A percentile compares a stretch with the other conserved stretches of the same genome.
phyloP scores from a whole-genome alignment of 2,797 vertebrate genomes.

The Fratercula arctica region DNA sequence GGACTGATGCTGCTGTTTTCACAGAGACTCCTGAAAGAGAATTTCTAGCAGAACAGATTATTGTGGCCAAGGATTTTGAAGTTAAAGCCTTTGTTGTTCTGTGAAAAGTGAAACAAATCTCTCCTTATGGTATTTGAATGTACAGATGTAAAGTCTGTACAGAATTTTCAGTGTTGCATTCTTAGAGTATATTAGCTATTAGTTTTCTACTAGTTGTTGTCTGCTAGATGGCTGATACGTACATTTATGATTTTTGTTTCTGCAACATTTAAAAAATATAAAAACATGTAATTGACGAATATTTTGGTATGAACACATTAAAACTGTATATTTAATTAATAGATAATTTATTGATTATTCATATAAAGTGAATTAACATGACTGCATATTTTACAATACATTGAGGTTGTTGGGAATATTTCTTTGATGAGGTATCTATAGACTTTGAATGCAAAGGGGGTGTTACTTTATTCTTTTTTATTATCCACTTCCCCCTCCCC shows the following conservation, averaged over 20 bases:
- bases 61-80: not conserved
- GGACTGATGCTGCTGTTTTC: not conserved
- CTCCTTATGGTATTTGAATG: not conserved
- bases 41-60: not conserved
- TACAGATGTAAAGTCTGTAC: not conserved
- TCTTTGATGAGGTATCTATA: not conserved
- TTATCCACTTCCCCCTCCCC: accelerated
- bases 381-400: not conserved
- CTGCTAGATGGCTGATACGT: not conserved
- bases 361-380: not conserved
- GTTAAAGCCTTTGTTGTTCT: not conserved
- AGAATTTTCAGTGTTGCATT: not conserved
- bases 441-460: not conserved
- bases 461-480: not conserved
- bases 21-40: not conserved
- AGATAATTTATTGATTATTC: accelerated
- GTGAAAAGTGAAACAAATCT: not conserved
- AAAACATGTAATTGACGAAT: not conserved
- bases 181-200: not conserved
- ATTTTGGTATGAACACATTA: not conserved
- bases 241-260: not conserved
- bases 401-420: not conserved
- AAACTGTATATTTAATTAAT: not conserved
- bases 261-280: not conserved
- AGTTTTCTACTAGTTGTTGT: not conserved